A percentile compares a stretch with the other conserved stretches of the same genome.
These are phyloP conservation scores for Orcinus orca DNA, from an alignment of 2,113 vertebrate genomes.

Conservation along the genomic window DNA sequence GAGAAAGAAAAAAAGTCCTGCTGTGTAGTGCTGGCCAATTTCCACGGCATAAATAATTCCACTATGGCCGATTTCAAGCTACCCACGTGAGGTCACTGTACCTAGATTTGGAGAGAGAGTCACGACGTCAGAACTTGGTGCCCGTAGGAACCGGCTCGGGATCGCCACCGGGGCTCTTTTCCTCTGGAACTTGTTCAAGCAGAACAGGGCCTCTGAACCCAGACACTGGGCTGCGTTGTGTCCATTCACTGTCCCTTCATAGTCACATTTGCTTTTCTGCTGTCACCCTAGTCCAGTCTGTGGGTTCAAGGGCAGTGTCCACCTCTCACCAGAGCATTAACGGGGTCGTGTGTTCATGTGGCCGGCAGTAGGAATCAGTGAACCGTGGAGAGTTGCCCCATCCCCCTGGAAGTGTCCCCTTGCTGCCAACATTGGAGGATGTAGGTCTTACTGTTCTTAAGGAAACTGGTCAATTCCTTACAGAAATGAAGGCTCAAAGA, in stretches of 20 bases:
- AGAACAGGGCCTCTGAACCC: background rate
- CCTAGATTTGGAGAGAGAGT: background rate
- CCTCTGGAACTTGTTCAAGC: background rate
- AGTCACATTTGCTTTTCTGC: background rate
- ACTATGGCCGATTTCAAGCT: background rate
- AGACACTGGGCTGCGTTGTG: no score
- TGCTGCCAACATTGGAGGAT: background rate
- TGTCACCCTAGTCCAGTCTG: background rate
- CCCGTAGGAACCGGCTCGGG: background rate
- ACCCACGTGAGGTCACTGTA: rapidly evolving
- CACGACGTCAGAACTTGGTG: rapidly evolving
- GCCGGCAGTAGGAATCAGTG: background rate
- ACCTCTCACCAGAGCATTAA: background rate
- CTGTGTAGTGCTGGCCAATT: background rate
- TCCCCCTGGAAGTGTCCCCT: background rate
- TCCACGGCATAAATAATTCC: background rate
- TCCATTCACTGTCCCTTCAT: background rate
- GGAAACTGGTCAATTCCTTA: background rate
- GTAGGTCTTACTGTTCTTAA: background rate
- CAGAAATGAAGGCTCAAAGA: background rate
- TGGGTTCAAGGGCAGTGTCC: background rate
- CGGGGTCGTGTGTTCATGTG: rapidly evolving
- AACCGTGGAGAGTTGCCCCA: no score
- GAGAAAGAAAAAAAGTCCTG: background rate
- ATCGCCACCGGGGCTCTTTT: background rate